Percentiles rank a stretch among this genome's conserved stretches.
Evolutionary conservation across 2,888 invertebrate species (phyloP).

Genomic region (Leucoma salicis): DNA sequence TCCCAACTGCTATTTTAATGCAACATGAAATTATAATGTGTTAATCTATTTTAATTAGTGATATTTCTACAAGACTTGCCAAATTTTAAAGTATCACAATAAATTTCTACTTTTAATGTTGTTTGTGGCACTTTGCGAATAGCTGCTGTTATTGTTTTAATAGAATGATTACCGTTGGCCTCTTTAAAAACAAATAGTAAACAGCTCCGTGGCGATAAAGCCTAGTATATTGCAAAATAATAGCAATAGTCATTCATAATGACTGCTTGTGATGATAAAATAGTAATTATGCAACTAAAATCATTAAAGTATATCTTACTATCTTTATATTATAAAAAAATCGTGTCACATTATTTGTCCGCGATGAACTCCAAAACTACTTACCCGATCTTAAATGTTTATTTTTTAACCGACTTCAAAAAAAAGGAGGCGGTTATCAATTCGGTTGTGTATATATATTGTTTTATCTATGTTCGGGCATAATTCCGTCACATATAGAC

Average conservation of each 20-base stretch:
- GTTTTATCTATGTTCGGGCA: too few species aligned
- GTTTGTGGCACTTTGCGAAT: not conserved
- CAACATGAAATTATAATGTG: not conserved
- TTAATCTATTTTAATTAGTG: not conserved
- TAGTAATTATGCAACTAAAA: conserved; percentile 3
- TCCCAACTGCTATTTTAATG: not conserved
- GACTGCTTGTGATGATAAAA: conserved; percentile 2
- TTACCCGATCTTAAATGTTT: too few species aligned
- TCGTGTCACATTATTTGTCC: not conserved
- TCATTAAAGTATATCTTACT: not conserved
- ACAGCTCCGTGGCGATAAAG: not conserved
- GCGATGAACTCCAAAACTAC: too few species aligned
- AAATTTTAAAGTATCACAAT: not conserved
- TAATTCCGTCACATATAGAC: too few species aligned
- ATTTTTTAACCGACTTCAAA: too few species aligned
- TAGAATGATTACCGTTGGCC: not conserved
- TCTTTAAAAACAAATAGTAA: not conserved
- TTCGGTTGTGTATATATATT: too few species aligned
- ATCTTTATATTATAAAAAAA: not conserved
- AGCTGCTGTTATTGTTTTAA: too few species aligned
- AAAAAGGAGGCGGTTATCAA: too few species aligned
- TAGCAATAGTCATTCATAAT: conserved; percentile 3
- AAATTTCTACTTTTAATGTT: not conserved
- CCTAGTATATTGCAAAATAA: conserved; percentile 1
- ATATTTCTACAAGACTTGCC: not conserved